Conservation (phyloP, 2,888 invertebrate species). For the Aplocera efformata region DNA sequence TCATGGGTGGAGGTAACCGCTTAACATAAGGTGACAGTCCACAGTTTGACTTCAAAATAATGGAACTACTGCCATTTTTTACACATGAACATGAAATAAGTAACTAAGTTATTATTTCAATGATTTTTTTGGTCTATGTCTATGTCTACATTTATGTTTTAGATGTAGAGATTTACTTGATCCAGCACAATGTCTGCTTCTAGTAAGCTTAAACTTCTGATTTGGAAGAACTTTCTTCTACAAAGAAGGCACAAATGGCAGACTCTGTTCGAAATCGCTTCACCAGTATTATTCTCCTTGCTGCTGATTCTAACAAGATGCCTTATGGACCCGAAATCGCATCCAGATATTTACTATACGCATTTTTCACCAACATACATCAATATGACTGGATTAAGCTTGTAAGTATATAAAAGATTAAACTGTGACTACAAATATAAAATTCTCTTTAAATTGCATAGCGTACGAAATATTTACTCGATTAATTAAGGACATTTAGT, state of each 20-base stretch:
- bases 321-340: conserved; percentile 82
- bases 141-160: no score
- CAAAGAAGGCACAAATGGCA: conserved; percentile 87
- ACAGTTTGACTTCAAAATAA: no score
- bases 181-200: conserved; percentile 56
- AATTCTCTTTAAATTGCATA: no score
- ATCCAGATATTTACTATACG: conserved; percentile 53
- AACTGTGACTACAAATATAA: background rate
- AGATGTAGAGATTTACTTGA: conserved; percentile 18
- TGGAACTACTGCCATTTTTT: no score
- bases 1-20: no score
- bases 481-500: no score
- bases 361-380: conserved; percentile 66
- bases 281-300: conserved; percentile 85
- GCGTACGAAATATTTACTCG: no score
- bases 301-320: conserved; percentile 86
- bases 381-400: conserved; percentile 52
- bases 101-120: no score
- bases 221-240: conserved; percentile 92
- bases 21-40: no score
- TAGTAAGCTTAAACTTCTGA: conserved; percentile 84
- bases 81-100: no score
- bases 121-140: no score
- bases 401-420: conserved; percentile 50
- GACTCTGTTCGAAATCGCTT: conserved; percentile 85